Evolutionary conservation across 2,888 invertebrate species (phyloP).

Genomic region (Helobdella robusta): DNA sequence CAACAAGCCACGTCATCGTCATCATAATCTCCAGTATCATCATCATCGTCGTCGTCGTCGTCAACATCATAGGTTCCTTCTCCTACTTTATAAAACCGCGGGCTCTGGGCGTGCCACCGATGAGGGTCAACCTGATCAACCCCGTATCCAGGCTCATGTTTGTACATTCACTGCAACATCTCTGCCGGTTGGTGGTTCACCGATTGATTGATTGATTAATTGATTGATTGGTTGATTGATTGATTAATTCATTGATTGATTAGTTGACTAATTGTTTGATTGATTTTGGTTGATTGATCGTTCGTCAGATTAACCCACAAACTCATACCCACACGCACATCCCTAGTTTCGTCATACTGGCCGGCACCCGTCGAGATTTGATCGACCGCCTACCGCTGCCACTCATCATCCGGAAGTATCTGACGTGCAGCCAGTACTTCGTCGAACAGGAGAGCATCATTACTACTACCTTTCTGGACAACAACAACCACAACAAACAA

Average conservation of each 20-base stretch:
- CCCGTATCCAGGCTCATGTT: conserved; percentile 66
- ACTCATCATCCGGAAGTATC: conserved; percentile 49
- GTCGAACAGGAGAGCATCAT: conserved; percentile 28
- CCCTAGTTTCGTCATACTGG: conserved; percentile 60
- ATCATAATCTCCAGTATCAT: background rate
- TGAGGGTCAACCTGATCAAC: conserved; percentile 63
- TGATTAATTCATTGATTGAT: too few relatives aligned
- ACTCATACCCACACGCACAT: conserved; percentile 49
- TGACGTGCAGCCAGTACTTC: conserved; percentile 40
- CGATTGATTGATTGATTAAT: too few relatives aligned
- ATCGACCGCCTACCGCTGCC: conserved; percentile 62
- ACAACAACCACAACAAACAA: too few relatives aligned
- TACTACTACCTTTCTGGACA: too few relatives aligned
- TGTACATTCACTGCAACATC: conserved; percentile 61
- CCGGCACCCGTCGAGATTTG: conserved; percentile 59
- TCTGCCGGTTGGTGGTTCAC: conserved; percentile 55
- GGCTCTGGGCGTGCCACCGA: conserved; percentile 53
- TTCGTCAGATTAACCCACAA: background rate
- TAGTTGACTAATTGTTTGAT: too few relatives aligned
- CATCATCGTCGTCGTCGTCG: background rate
- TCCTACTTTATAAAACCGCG: conserved; percentile 65
- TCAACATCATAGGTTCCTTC: conserved; percentile 46
- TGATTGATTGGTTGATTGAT: too few relatives aligned
- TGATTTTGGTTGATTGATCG: too few relatives aligned
- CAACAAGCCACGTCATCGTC: background rate